A percentile compares a stretch with the other conserved stretches of the same genome.
phyloP scores from a whole-genome alignment of 2,888 invertebrate species.

The Drosophila neutralis region DNA sequence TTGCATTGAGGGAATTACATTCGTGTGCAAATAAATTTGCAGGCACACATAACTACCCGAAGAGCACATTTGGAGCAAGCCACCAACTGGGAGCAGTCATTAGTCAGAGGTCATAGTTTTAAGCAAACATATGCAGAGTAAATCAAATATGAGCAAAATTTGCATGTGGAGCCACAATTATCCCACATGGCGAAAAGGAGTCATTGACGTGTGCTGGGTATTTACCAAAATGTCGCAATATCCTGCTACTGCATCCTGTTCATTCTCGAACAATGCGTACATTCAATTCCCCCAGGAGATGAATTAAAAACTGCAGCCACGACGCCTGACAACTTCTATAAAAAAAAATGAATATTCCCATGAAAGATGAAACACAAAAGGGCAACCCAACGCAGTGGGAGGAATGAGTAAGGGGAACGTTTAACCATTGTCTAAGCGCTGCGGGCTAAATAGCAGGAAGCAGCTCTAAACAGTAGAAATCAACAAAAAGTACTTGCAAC shows the following conservation, averaged over 20 bases:
- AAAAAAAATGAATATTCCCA: slow-evolving; percentile 33
- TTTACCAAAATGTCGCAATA: slow-evolving; percentile 63
- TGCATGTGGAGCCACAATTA: slow-evolving; percentile 45
- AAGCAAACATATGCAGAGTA: slow-evolving; percentile 10
- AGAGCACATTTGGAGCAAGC: neutral
- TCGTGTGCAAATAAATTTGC: neutral
- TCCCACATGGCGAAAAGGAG: slow-evolving; percentile 40
- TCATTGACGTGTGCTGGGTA: slow-evolving; percentile 57
- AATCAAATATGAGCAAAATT: neutral
- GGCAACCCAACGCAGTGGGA: slow-evolving; percentile 4
- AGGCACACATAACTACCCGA: neutral
- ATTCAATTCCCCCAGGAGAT: slow-evolving; percentile 54
- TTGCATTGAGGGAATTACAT: neutral
- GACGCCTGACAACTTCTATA: slow-evolving; percentile 34
- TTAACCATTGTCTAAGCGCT: slow-evolving; percentile 60
- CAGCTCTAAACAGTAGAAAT: slow-evolving; percentile 56
- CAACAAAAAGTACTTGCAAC: slow-evolving; percentile 55
- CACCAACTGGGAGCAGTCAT: slow-evolving; percentile 17
- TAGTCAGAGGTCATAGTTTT: slow-evolving; percentile 21
- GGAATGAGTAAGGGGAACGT: slow-evolving; percentile 12
- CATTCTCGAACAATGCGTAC: slow-evolving; percentile 57
- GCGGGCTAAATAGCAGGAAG: slow-evolving; percentile 55
- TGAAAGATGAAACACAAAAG: slow-evolving; percentile 32
- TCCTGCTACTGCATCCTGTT: slow-evolving; percentile 58
- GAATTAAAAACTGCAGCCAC: slow-evolving; percentile 60